These are phyloP conservation scores for Phalacrocorax carbo DNA, from an alignment of 2,113 vertebrate genomes.

Conservation along the genomic window DNA sequence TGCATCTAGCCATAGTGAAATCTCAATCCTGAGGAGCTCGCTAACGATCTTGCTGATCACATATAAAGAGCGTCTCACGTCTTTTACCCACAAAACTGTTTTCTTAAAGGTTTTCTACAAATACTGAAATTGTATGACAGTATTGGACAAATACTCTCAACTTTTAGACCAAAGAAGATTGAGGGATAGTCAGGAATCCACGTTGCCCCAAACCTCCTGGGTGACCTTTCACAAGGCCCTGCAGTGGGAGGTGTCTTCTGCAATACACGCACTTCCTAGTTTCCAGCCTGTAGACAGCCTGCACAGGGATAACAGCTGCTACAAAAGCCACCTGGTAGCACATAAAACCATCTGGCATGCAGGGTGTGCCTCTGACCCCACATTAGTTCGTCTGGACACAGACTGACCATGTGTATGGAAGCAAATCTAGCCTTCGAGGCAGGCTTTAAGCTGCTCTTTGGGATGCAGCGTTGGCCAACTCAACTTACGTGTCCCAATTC, in stretches of 20 bases:
- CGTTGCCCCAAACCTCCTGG: not conserved
- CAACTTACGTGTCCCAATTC: not conserved
- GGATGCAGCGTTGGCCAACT: not conserved
- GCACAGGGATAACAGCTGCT: not conserved
- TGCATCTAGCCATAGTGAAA: not conserved
- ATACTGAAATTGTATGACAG: not conserved
- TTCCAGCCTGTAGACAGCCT: not conserved
- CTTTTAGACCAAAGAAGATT: not conserved
- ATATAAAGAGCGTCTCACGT: not conserved
- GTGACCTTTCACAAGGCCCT: not conserved
- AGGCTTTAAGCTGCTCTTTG: not conserved
- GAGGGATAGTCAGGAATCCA: not conserved
- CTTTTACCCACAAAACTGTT: not conserved
- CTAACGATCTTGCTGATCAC: not conserved
- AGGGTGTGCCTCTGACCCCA: not conserved
- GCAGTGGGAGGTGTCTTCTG: not conserved
- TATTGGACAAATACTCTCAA: not conserved
- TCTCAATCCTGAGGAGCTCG: not conserved
- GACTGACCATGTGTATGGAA: not conserved
- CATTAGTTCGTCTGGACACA: accelerated
- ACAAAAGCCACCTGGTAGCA: not conserved
- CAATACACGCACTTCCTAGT: not conserved
- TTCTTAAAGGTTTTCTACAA: not conserved
- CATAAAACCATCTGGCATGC: too few species aligned
- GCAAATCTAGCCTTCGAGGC: not conserved